Evolutionary conservation across 1,140 invertebrate species (phyloP), one percentile per base, ranked within the genome.

Genomic region (Drosophila oshimai): DNA sequence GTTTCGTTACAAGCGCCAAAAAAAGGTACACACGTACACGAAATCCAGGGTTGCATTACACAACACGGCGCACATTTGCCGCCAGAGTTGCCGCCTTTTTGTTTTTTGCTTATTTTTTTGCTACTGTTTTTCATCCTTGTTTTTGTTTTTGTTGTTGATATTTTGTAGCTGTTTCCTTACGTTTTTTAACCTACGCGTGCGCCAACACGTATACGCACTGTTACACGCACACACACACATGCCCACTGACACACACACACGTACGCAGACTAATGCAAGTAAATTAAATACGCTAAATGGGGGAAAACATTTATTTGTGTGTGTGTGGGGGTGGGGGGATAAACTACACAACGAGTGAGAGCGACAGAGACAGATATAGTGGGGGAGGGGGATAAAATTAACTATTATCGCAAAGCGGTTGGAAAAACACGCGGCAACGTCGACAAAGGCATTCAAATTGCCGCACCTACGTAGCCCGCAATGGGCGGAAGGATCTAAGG

Each of bases 31-130:
- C 80, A 86, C 81, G 89, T 89, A 89, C 89, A 90, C 89, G 89
- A 90, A 90, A 90, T 90, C 88, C 89, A 90, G 89, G 89, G 88
- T 90, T 90, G 89, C 89, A 90, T 89, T 78, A 89, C 87, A 89
- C 87, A 90, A 90, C 88, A 90, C 78, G 89, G 70, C 84, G 70
- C 72, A 81, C 75, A 72, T 81, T 86, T 74, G 58, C 65, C 67
- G 73, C 50, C 73, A 60, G 44, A 70, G 74, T 67, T 61, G 41
- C 57, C 36, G 29, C 54, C 53, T 49, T 29, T 46, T 50, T 50
- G 29, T 47, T 54, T 50, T 53, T 64, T 28, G 24, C 64, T 33
- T 69, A n/a, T n/a, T n/a, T 42, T 18, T 45, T 64, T 22, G 29
- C 61, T 41, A 31, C 45, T 36, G 50, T 69, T 54, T 50, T 39